Base-by-base conservation (phyloP, 2,797 vertebrate species). In the Oreonectes daqikongensis region DNA sequence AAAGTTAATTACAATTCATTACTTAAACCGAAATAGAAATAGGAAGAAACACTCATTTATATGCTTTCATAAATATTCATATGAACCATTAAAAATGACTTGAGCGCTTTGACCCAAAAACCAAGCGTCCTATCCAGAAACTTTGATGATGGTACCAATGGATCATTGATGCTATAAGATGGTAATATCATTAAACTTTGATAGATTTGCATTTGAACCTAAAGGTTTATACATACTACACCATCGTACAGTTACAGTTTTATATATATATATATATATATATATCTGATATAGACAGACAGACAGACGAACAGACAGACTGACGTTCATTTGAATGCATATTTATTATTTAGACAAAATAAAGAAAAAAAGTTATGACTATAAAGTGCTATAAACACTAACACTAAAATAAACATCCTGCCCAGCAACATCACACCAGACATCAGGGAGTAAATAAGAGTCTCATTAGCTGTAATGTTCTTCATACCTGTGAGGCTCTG, bases 401-500 rank as follows among this genome's bases (percentile, higher is more conserved):
- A n/a, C 14, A 30, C 55, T 18, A 30, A 61, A 71, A 71, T 71
- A 59, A 71, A 30, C 1, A 42, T 15, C 24, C 18, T 42, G 50
- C 61, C 18, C 60, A 66, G 30, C 11, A 30, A 30, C 48, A 50
- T 75, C 63, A 18, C 63, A 67, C 44, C 18, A 52, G 59, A 73
- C 15, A 52, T 52, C 71, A 1, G 30, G 4, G 15, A 5, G 30
- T 38, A 73, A 66, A 42, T 32, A 32, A 3, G 38, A 15, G 48
- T 11, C 12, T 77, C 72, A 79, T 74, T 57, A 78, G 40, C 66
- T 28, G 22, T 59, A 69, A 66, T 68, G 30, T 24, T 65, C 24
- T 50, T 68, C 75, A 73, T 80, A 85, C 84, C 84, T 85, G 68
- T 48, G 59, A 44, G 69, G 42, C 67, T 57, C 57, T 66, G 70